phyloP scores from a whole-genome alignment of 2,113 vertebrate genomes.

The Anser brachyrhynchus region DNA sequence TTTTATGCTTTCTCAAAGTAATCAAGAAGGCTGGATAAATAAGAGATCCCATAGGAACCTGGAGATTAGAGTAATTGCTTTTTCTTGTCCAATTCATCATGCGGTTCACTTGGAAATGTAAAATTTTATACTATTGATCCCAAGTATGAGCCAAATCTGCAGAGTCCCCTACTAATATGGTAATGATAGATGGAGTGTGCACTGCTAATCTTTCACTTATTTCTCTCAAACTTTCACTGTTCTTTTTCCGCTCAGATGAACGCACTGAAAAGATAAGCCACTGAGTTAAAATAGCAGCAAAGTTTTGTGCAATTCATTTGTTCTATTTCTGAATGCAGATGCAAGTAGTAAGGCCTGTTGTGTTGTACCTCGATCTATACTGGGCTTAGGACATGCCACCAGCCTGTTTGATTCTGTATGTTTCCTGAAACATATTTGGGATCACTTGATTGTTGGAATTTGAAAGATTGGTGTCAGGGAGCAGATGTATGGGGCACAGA shows the following conservation, averaged over 20 bases:
- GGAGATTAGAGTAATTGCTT: not conserved
- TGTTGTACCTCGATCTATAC: not conserved
- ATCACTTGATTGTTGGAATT: not conserved
- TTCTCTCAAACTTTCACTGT: not conserved
- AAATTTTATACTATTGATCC: not conserved
- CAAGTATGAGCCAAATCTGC: not conserved
- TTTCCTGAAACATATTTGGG: not conserved
- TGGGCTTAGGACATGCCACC: too few species aligned
- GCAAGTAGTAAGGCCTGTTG: not conserved
- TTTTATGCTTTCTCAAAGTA: not conserved
- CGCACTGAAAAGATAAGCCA: not conserved
- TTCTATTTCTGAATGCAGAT: not conserved
- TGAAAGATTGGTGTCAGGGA: not conserved
- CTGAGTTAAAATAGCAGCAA: not conserved
- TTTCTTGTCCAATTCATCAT: not conserved
- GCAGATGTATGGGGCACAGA: not conserved
- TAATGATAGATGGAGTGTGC: not conserved
- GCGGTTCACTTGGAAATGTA: not conserved
- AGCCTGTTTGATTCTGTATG: not conserved
- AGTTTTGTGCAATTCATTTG: not conserved
- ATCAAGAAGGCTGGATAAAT: not conserved
- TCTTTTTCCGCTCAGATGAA: not conserved
- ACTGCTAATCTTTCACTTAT: not conserved
- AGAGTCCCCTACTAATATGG: not conserved
- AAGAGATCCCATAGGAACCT: not conserved